Conservation (phyloP, 2,113 vertebrate genomes). For the Polypterus bichir region DNA sequence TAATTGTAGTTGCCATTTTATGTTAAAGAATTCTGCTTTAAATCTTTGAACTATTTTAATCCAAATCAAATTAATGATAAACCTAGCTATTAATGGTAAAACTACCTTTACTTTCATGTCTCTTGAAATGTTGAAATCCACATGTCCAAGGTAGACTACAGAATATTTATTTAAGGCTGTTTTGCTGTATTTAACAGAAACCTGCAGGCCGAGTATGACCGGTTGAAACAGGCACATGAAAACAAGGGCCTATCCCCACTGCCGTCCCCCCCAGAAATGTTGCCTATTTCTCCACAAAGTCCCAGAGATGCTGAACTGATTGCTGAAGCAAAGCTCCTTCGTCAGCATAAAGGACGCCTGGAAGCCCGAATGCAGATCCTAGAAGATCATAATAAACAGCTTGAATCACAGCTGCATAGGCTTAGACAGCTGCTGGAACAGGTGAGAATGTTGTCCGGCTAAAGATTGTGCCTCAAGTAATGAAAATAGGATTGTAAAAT, state of each 20-base stretch:
- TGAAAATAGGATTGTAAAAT: no score
- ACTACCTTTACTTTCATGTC: no score
- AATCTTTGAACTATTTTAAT: no score
- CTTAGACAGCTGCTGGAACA: slow-evolving; percentile 93
- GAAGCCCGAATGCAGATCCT: slow-evolving; percentile 97
- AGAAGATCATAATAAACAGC: slow-evolving; percentile 97
- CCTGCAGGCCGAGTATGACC: slow-evolving; percentile 87
- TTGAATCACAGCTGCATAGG: slow-evolving; percentile 89
- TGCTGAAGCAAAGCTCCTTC: slow-evolving; percentile 90
- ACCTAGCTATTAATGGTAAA: no score
- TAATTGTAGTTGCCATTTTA: no score
- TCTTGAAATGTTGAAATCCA: no score
- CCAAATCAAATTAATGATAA: no score
- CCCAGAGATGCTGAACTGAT: slow-evolving; percentile 92
- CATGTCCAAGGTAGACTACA: no score
- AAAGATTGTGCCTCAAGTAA: no score
- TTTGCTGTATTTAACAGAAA: slow-evolving; percentile 52
- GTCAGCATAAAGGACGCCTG: slow-evolving; percentile 95
- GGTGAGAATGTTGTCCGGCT: slow-evolving; percentile 35
- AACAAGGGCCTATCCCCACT: slow-evolving; percentile 87
- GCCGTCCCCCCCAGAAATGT: slow-evolving; percentile 88
- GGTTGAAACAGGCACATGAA: slow-evolving; percentile 85
- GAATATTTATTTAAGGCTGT: neutral
- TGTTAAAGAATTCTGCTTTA: no score
- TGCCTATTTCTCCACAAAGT: slow-evolving; percentile 83